Base-by-base conservation (phyloP, 2,888 invertebrate genomes). In the Ochlodes sylvanus region DNA sequence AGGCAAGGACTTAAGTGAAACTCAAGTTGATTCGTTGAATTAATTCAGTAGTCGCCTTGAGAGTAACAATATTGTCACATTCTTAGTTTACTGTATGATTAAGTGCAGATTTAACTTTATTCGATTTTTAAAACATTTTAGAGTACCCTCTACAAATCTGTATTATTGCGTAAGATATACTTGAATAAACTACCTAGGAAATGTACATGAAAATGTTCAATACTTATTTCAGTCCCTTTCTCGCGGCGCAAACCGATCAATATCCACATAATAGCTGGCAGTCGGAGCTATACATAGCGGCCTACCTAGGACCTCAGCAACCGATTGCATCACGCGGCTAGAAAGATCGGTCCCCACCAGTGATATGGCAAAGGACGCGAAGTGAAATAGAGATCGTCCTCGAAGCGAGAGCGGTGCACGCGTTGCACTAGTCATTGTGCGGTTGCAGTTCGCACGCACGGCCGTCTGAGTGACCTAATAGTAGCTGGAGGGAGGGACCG, bases 361-460 rank as follows among this genome's bases (percentile, higher is more conserved):
- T 86, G 87, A 87, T 89, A 89, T 89, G 87, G 91, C 83, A 90
- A 92, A 92, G 92, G 92, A 92, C 92, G 92, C 87, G 79, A 76
- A 92, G 90, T 89, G 92, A 92, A 92, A 92, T 92, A 92, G 92
- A 93, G 92, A 90, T 93, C 92, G 92, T 93, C 92, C 92, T 93
- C 92, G 92, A 90, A 89, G 92, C 92, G 92, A 92, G 92, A 91
- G 92, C 92, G 90, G 88, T 90, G 91, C 90, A 90, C 91, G 91
- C 90, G 92, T 87, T 92, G 92, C 92, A 91, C 88, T 88, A 90
- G 88, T 90, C 90, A 90, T 90, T 91, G 91, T 90, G 92, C 86
- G 84, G 91, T 88, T 90, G 91, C 90, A 90, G 78, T 90, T 90
- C 86, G 90, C 90, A 92, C 92, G 92, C 90, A 89, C 90, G 89